Evolutionary conservation across 2,797 vertebrate genomes (phyloP), one percentile per base, ranked within the genome.

Genomic region (Siniperca scherzeri): DNA sequence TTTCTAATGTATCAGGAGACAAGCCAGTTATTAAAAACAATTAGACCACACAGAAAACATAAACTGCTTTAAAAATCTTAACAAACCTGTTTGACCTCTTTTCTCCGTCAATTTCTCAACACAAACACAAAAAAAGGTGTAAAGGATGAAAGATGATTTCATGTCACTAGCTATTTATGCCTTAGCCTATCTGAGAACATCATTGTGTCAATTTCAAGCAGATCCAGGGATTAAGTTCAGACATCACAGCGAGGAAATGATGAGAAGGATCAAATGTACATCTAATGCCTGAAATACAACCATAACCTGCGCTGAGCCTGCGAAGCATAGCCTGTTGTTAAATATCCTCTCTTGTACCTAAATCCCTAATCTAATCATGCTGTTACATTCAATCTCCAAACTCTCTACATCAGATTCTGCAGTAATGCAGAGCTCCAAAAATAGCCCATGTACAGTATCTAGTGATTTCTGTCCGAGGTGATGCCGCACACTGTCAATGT

Each of bases 351-450:
- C 36, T 42, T 59, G 52, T 81, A 81, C 65, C 59, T 65, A 79
- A 89, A 84, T 73, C 82, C 67, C 62, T 88, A 81, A 93, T 90
- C 73, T 87, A 71, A 85, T 90, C 78, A 77, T 1, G 59, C 62
- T 44, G 60, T 80, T 85, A 77, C 60, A 70, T 72, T 78, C 64
- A 61, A 67, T 88, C 74, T 84, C n/a, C 74, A 4, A 77, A 78
- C 74, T 79, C 66, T 77, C 72, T 36, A 57, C 27, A 68, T 71
- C 50, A 40, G n/a, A 78, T 89, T 76, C 57, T 81, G 66, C 59
- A 44, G 60, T 70, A 70, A 79, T 66, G 67, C 70, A 78, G 42
- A 42, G 27, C 82, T 88, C 68, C 30, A 72, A 61, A 88, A 85
- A 83, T 52, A 82, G 9, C 33, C 33, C n/a, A 40, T 22, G 42